Evolutionary conservation across 2,888 invertebrate genomes (phyloP), one percentile per base, ranked within the genome.

Genomic region (Ichneumon xanthorius): DNA sequence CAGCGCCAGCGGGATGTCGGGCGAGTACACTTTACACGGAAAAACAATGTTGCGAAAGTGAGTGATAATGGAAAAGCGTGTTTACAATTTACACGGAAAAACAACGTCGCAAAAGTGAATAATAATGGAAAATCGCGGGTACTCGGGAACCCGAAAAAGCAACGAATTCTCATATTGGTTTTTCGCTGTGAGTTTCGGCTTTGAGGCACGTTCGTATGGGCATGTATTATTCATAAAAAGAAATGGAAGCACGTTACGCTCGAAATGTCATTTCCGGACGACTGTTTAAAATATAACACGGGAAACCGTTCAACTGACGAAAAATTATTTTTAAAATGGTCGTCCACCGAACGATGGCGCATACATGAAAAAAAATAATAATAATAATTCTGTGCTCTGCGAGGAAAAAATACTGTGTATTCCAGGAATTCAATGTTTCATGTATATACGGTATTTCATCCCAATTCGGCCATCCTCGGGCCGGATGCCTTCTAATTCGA

Each of bases 161-260:
- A 26, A 58, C 58, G 58, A 58, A 58, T 58, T 58, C 26, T 58
- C 58, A 26, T 58, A 58, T 58, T 58, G 26, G 4, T 26, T 58
- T 14, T 9, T 14, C 58, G 11, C 22, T 58, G 9, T 0, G 22
- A 26, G 26, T 26, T 11, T 45, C 45, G 45, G 26, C 22, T 26
- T 58, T 22, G 58, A 26, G 11, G 58, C 26, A 14, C 58, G 26
- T 26, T 14, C 58, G 5, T 1, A 4, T 1, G 9, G 26, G 26
- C 26, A 26, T 58, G 58, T 11, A 14, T 58, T 58, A 58, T 58
- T 58, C 58, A 26, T 26, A 4, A 2, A 14, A 22, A 58, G 11
- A 11, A 58, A 58, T 11, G 58, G 14, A 58, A 58, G 58, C 11
- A 14, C 11, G 58, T 4, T 58, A 26, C 58, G 22, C 9, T 26